Evolutionary conservation across 2,888 invertebrate species (phyloP).

Genomic region (Zootermopsis nevadensis): DNA sequence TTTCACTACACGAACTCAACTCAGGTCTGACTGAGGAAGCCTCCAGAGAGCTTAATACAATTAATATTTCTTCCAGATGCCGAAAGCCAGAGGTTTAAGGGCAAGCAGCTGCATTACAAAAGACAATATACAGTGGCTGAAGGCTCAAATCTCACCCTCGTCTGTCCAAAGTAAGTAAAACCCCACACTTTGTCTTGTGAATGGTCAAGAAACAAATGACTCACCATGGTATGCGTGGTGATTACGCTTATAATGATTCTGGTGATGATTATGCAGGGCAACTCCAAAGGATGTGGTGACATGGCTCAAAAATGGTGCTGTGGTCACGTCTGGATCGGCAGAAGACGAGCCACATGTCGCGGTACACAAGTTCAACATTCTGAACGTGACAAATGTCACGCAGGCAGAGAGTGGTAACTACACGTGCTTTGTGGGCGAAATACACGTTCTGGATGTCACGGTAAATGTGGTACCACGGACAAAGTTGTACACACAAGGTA

Average conservation of each 20-base stretch:
- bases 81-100: too few relatives aligned
- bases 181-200: too few relatives aligned
- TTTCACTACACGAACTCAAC: too few relatives aligned
- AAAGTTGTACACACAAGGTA: background rate
- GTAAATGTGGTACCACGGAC: background rate
- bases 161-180: background rate
- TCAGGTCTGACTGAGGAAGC: too few relatives aligned
- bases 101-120: background rate
- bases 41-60: too few relatives aligned
- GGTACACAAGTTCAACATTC: background rate
- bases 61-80: too few relatives aligned
- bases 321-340: background rate
- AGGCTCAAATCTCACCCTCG: background rate
- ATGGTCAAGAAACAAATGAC: too few relatives aligned
- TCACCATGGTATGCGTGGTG: too few relatives aligned
- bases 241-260: too few relatives aligned
- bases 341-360: background rate
- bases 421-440: constrained; percentile 19
- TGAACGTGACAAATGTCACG: background rate
- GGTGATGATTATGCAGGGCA: background rate
- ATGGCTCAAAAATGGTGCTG: constrained; percentile 3
- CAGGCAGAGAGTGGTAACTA: background rate
- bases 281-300: constrained; percentile 15
- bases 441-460: background rate
- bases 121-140: background rate